Evolutionary conservation across 2,888 invertebrate genomes (phyloP), one percentile per base, ranked within the genome.

Genomic region (Cryptophagus acutangulus): DNA sequence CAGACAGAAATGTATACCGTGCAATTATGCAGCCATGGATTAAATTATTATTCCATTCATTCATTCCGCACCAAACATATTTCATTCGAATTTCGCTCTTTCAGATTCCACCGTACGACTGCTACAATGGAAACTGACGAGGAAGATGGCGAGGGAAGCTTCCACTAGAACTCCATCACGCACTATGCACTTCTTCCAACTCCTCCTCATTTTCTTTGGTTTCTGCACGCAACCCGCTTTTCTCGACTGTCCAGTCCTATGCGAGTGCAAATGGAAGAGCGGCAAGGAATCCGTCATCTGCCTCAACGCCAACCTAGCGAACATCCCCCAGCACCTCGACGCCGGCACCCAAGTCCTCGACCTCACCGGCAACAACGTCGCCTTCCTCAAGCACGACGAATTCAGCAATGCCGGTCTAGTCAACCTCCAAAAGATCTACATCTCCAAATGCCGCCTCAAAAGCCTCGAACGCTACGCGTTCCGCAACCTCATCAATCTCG

Each of bases 201-300:
- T 57, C 6, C 50, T 49, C 43, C 36, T 61, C 35, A 40, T 65
- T 26, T 49, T 66, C 43, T 54, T 65, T 43, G 58, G 61, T 46
- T 61, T 59, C 47, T 61, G 59, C 51, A 73, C 74, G 57, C 70
- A 73, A 60, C 61, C 63, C 51, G 51, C 65, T 17, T 59, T 71
- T 51, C 78, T 79, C 61, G 82, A 81, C 57, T 86, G 86, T 65
- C 85, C 85, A 37, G 75, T 76, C 47, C 74, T 81, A 56, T 90
- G 89, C 72, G 86, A 87, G 70, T 89, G 89, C 75, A 87, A 87
- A 71, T 90, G 89, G 89, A 85, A 85, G 67, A 82, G 82, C 63
- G 88, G 88, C 58, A 89, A 89, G 69, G 87, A 88, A 71, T 84
- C 87, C 35, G 88, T 87, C 41, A 74, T 84, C 57, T 90, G 89